These are phyloP conservation scores for Uropsilus gracilis DNA, from an alignment of 2,113 vertebrate genomes.

Conservation along the genomic window DNA sequence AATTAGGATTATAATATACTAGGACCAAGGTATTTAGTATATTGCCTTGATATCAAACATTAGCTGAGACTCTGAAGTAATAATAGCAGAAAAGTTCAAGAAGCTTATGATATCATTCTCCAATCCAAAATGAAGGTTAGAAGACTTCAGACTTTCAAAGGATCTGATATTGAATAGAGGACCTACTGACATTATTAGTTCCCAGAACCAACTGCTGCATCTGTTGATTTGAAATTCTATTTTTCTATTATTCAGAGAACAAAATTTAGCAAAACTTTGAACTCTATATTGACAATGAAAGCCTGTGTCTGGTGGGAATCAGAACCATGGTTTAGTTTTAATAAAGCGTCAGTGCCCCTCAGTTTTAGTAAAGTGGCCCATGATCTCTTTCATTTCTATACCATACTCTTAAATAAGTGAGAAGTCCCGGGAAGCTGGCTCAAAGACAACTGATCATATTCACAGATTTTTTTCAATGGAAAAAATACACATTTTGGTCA, in stretches of 20 bases:
- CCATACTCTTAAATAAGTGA: constrained; percentile 29
- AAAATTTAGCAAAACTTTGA: constrained; percentile 55
- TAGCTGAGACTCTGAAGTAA: not conserved
- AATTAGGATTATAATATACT: not conserved
- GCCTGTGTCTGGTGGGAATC: not conserved
- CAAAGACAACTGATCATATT: constrained; percentile 33
- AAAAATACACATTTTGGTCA: too few relatives aligned
- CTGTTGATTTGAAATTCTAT: constrained; percentile 16
- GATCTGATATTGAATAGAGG: not conserved
- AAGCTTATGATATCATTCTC: not conserved
- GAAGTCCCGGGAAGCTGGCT: not conserved
- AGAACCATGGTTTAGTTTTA: not conserved
- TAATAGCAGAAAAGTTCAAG: constrained; percentile 1
- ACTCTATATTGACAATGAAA: constrained; percentile 1
- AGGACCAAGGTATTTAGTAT: not conserved
- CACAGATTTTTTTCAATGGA: not conserved
- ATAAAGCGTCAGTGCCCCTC: not conserved
- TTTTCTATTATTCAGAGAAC: constrained; percentile 14
- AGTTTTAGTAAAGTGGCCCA: constrained; percentile 16
- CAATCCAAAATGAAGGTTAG: not conserved
- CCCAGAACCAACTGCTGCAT: constrained; percentile 26
- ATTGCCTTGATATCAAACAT: not conserved
- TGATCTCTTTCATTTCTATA: constrained; percentile 4
- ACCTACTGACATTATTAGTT: not conserved
- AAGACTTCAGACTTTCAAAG: not conserved